Evolutionary conservation across 2,888 invertebrate species (phyloP).

Genomic region (Caenorhabditis sp.): DNA sequence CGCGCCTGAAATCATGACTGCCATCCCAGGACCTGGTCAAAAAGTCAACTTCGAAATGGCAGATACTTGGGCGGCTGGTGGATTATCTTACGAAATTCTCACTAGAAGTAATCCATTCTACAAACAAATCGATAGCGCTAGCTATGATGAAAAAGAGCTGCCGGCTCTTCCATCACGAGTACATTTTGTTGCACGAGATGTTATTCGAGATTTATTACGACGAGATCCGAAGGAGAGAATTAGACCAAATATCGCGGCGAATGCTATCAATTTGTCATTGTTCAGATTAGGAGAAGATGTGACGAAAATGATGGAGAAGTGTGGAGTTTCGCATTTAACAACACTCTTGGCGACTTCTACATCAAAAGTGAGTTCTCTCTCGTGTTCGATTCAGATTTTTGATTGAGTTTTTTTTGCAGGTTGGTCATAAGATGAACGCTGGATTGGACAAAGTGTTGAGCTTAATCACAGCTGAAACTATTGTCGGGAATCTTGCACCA

Average conservation of each 20-base stretch:
- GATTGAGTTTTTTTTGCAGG: too few species aligned
- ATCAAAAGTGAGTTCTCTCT: neutral
- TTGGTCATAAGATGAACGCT: constrained; percentile 28
- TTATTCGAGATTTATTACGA: constrained; percentile 52
- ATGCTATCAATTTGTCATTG: constrained; percentile 63
- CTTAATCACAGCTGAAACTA: constrained; percentile 66
- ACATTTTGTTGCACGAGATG: constrained; percentile 51
- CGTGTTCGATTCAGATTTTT: too few species aligned
- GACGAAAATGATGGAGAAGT: constrained; percentile 48
- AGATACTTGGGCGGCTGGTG: constrained; percentile 86
- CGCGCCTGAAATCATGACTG: constrained; percentile 79
- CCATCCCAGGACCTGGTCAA: constrained; percentile 43
- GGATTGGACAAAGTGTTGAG: constrained; percentile 56
- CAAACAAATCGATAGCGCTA: constrained; percentile 64
- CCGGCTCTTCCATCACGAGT: constrained; percentile 68
- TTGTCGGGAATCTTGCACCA: constrained; percentile 53
- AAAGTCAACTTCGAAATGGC: constrained; percentile 73
- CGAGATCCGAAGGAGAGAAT: constrained; percentile 59
- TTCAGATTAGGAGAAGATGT: constrained; percentile 65
- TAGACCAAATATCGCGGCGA: constrained; percentile 60
- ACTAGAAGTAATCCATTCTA: constrained; percentile 73
- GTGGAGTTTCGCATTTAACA: constrained; percentile 36
- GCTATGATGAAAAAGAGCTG: constrained; percentile 71
- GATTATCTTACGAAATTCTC: constrained; percentile 86
- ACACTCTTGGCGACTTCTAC: constrained; percentile 12